Base-by-base conservation (phyloP, 2,888 invertebrate species). In the Branchellion lobata region DNA sequence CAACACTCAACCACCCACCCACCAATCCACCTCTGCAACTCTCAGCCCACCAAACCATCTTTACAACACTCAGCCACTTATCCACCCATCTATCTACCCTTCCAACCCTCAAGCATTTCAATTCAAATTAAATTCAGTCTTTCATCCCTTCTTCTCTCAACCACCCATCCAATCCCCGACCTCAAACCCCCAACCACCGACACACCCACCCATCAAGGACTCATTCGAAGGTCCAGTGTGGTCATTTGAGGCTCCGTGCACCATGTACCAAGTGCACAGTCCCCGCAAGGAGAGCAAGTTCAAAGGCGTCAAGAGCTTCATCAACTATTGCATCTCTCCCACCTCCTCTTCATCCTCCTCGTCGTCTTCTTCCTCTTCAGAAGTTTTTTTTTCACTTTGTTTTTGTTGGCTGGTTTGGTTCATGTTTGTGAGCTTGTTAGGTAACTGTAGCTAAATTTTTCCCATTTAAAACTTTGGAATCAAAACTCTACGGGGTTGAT, bases 271-370 rank as follows among this genome's bases (percentile, higher is more conserved):
- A 78, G 93, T 98, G 40, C 93, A 95, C 24, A 96, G 96, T 79
- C 97, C 97, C 5, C 97, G 96, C 86, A 98, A 99, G 87, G 96
- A 96, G 88, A 93, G 94, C 0, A 99, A 99, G 89, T 91, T 98
- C 86, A 96, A 96, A 87, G 98, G 96, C 65, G 91, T 98, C 84
- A 98, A 98, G 89, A 96, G 95, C 85, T 99, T 93, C 86, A 98
- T 98, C 84, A 96, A 96, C 72, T 98, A 98, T 89, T 94, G 96
- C 86, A 88, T 98, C 82, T 96, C 95, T 78, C 96, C 96, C 1
- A 94, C 95, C 82, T 91, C 91, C 88, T 88, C 82, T 81, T 34
- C 61, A 5, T n/a, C 27, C 18, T 11, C 40, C 0, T 24, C 29
- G 24, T 65, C n/a, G 21, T 34, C 69, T 3, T 69, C 31, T 5